Conservation (phyloP, 2,113 vertebrate genomes). For the Zingel zingel region DNA sequence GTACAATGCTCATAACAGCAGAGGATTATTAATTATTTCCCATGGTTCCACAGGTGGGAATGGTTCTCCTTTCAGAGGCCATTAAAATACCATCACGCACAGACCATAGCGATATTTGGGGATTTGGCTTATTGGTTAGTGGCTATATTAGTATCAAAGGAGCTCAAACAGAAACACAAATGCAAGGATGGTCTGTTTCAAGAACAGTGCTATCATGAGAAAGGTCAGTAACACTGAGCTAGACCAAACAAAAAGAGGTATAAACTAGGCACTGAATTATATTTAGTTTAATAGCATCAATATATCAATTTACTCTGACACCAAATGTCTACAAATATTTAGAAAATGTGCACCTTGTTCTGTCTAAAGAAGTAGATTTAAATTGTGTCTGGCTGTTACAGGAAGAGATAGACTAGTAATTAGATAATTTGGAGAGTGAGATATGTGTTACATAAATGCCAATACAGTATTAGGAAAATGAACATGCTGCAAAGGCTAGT, state of each 20-base stretch:
- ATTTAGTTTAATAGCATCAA: not conserved
- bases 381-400: not conserved
- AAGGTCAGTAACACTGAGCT: slow-evolving; percentile 8
- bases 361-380: not conserved
- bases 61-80: slow-evolving; percentile 56
- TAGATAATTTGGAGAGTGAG: slow-evolving; percentile 15
- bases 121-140: slow-evolving; percentile 54
- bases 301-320: not conserved
- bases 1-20: slow-evolving; percentile 40
- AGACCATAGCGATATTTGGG: slow-evolving; percentile 34
- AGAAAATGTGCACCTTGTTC: not conserved
- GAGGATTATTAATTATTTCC: slow-evolving; percentile 54
- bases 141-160: slow-evolving; percentile 25
- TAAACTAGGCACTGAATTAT: not conserved
- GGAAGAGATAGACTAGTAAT: not conserved
- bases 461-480: slow-evolving; percentile 22
- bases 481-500: slow-evolving; percentile 5
- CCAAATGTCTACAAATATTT: not conserved
- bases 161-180: slow-evolving; percentile 29
- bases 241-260: not conserved
- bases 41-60: slow-evolving; percentile 59
- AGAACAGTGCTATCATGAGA: slow-evolving; percentile 9
- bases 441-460: slow-evolving; percentile 1
- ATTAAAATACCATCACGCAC: slow-evolving; percentile 67
- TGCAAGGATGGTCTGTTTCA: slow-evolving; percentile 3